Base-by-base conservation (phyloP, 2,797 vertebrate genomes). In the Scomberomorus guttatus region DNA sequence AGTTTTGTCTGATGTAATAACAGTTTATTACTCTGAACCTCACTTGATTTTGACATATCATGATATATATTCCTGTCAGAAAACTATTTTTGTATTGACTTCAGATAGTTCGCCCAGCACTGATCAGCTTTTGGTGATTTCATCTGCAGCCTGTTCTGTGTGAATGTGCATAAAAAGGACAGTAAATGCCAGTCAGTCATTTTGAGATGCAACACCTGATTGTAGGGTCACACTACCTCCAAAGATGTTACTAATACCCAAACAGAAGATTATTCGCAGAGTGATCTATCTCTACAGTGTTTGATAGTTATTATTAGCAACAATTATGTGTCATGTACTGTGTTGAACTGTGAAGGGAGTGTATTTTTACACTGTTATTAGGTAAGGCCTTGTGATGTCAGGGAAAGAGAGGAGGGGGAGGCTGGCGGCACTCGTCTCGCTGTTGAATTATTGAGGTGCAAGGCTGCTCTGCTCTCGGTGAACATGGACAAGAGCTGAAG, bases 371-470 rank as follows among this genome's bases (percentile, higher is more conserved):
- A 37, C 70, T 37, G 22, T 78, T 83, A 77, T 90, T 89, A 83
- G 80, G 67, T 85, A 76, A 86, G 84, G 79, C 81, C 78, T 77
- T 82, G 85, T 89, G 80, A 90, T 89, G 82, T 77, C 85, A 83
- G 60, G 15, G 55, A 72, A 58, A 52, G 42, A 67, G 78, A 76
- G 60, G 84, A 46, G 61, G 42, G 72, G 59, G 84, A 77, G 80
- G 77, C 76, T 88, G 86, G 84, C 70, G 64, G 89, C 85, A 79
- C 74, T 89, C 52, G 80, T 90, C 89, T 83, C 55, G 14, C 85
- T 90, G 77, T 90, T 95, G 89, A 95, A 95, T 94, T 93, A 95
- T 94, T 94, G 92, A 94, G 83, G 81, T 75, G 77, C 82, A 55
- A 72, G 64, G 83, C 88, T 87, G 81, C 87, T 88, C 84, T 77